Evolutionary conservation across 2,797 vertebrate genomes (phyloP), one percentile per base, ranked within the genome.

Genomic region (Gallirallus australis): DNA sequence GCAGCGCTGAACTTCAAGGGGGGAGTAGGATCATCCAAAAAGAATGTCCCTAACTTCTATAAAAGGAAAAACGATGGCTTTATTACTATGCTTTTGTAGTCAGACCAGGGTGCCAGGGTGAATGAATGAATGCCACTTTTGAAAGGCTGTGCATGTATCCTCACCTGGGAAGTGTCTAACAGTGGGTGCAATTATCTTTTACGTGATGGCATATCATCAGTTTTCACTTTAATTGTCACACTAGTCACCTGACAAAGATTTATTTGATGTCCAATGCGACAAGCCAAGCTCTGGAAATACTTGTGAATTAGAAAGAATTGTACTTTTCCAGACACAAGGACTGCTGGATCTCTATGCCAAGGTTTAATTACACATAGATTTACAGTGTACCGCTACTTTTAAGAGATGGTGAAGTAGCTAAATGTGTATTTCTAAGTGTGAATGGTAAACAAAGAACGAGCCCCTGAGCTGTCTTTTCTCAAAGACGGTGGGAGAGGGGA

Each of bases 171-270:
- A 95, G 94, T 95, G 31, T 72, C 95, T 96, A 93, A 97, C 63
- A 68, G 95, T 84, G 92, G 89, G 56, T 91, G 79, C 93, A 98
- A 97, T 98, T 96, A 97, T 95, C 86, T 96, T 94, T 96, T 91
- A 60, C 19, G 8, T 94, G 57, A 93, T 90, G 91, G 63, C 50
- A 37, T 93, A 93, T 96, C 89, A 84, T 97, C 93, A 96, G 76
- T 91, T 97, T 97, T 97, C 92, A 95, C 90, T 90, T 97, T 96
- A 98, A 96, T 96, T 96, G 95, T 96, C 95, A 88, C 93, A 96
- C 96, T 83, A 94, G 82, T 92, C 95, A 93, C 91, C 85, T 77
- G 78, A 89, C 65, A 95, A 95, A 97, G 93, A 89, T 92, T 86
- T 86, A 80, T 96, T 97, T 96, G 40, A 95, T 95, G 64, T 93